A percentile compares a stretch with the other conserved stretches of the same genome.
These are phyloP conservation scores for Boloria selene DNA, from an alignment of 2,888 invertebrate species.

Conservation along the genomic window DNA sequence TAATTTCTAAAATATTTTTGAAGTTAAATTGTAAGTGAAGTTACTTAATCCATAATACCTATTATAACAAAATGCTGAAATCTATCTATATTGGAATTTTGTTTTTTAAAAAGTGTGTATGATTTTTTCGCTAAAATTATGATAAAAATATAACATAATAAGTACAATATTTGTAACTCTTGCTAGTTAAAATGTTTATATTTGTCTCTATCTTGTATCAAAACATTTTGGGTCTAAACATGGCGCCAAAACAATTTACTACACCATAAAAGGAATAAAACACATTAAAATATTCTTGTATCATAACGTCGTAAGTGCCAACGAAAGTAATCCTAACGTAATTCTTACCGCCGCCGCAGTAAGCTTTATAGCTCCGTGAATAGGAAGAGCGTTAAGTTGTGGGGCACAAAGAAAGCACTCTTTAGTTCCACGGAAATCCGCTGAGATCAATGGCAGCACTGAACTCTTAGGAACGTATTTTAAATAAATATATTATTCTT, in stretches of 20 bases:
- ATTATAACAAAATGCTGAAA: no score
- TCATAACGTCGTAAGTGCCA: conserved; percentile 52
- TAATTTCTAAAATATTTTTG: no score
- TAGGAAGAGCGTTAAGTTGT: conserved; percentile 47
- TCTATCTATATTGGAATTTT: no score
- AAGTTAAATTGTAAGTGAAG: no score
- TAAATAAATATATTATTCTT: background rate
- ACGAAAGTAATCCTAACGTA: conserved; percentile 48
- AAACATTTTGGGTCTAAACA: conserved; percentile 43
- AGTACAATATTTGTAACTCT: background rate
- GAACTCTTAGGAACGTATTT: conserved; percentile 17
- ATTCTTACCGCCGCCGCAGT: conserved; percentile 51
- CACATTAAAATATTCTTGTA: conserved; percentile 46
- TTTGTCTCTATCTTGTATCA: conserved; percentile 35
- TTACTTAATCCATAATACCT: no score
- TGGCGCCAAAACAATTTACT: conserved; percentile 58
- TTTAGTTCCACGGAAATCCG: conserved; percentile 63
- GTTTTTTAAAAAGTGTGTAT: no score
- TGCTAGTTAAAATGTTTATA: conserved; percentile 18
- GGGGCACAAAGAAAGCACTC: conserved; percentile 42
- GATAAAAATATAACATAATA: background rate
- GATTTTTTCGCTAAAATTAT: no score
- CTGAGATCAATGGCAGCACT: conserved; percentile 56
- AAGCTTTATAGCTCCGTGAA: conserved; percentile 60
- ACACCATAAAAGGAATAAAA: conserved; percentile 54